These are phyloP conservation scores for Steromphala cineraria DNA, from an alignment of 2,888 invertebrate genomes.

Conservation along the genomic window DNA sequence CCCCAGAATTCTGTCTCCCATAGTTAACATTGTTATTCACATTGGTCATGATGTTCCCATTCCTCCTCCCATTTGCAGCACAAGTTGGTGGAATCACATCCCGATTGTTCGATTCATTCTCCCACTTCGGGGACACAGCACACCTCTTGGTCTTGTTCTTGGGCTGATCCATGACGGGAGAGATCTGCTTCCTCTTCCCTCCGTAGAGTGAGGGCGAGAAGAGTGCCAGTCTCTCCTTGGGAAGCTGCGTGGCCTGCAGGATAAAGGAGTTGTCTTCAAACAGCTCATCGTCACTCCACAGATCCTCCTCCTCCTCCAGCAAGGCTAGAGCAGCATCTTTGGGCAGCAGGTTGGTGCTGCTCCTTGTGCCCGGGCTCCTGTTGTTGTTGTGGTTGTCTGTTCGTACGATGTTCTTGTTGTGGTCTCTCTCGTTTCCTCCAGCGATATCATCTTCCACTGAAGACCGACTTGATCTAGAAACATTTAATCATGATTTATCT, in stretches of 20 bases:
- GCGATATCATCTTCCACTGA: no score
- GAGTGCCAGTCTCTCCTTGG: constrained; percentile 1
- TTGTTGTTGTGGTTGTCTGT: no score
- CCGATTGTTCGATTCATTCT: background rate
- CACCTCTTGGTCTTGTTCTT: background rate
- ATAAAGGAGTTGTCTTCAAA: constrained; percentile 59
- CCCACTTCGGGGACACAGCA: background rate
- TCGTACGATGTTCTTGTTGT: no score
- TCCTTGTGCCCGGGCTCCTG: background rate
- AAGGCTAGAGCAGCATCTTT: background rate
- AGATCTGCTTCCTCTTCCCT: constrained; percentile 1
- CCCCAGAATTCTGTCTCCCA: background rate
- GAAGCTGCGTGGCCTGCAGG: constrained; percentile 54
- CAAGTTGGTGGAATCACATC: background rate
- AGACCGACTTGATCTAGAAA: no score
- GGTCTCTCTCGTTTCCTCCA: no score
- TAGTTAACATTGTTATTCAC: background rate
- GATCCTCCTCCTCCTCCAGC: constrained; percentile 17
- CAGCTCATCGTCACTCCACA: constrained; percentile 61
- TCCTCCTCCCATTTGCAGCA: background rate
- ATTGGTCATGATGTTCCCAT: background rate
- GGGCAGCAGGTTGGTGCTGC: background rate
- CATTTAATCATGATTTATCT: no score
- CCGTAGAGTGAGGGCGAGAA: background rate
- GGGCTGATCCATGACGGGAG: background rate